A percentile compares a stretch with the other conserved stretches of the same genome.
Conservation (phyloP, 2,888 invertebrate genomes). For the Copidosoma aretas region DNA sequence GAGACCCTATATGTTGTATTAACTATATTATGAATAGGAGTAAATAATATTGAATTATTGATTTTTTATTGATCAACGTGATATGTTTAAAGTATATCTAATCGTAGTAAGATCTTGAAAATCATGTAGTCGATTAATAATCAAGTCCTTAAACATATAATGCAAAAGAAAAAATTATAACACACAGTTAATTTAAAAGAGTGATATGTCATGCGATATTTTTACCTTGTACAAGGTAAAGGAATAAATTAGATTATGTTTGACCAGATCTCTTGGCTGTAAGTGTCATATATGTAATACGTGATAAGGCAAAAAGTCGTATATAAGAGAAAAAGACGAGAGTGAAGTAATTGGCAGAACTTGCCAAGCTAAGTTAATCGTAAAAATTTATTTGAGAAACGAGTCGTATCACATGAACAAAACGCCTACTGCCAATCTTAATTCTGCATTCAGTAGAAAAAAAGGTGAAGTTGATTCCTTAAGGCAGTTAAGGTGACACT, state of each 20-base stretch:
- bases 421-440: slow-evolving; percentile 31
- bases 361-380: too few relatives aligned
- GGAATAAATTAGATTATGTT: slow-evolving; percentile 21
- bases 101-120: slow-evolving; percentile 35
- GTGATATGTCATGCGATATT: slow-evolving; percentile 37
- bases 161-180: slow-evolving; percentile 1
- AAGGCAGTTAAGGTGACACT: slow-evolving; percentile 19
- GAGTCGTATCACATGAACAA: slow-evolving; percentile 16
- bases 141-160: slow-evolving; percentile 30
- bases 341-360: slow-evolving; percentile 35
- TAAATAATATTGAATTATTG: slow-evolving; percentile 18
- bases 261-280: slow-evolving; percentile 36
- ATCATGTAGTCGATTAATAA: slow-evolving; percentile 28
- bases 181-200: slow-evolving; percentile 26
- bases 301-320: slow-evolving; percentile 20
- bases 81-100: slow-evolving; percentile 39
- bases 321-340: slow-evolving; percentile 24
- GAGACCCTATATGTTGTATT: slow-evolving; percentile 1
- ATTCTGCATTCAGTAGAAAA: slow-evolving; percentile 1
- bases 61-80: slow-evolving; percentile 36
- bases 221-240: slow-evolving; percentile 30
- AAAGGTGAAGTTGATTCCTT: slow-evolving; percentile 21
- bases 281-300: slow-evolving; percentile 33
- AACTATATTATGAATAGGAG: slow-evolving; percentile 24
- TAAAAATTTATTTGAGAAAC: slow-evolving; percentile 34